Percentiles rank a stretch among this genome's conserved stretches.
phyloP scores from a whole-genome alignment of 2,888 invertebrate species.

The Onchidella celtica region DNA sequence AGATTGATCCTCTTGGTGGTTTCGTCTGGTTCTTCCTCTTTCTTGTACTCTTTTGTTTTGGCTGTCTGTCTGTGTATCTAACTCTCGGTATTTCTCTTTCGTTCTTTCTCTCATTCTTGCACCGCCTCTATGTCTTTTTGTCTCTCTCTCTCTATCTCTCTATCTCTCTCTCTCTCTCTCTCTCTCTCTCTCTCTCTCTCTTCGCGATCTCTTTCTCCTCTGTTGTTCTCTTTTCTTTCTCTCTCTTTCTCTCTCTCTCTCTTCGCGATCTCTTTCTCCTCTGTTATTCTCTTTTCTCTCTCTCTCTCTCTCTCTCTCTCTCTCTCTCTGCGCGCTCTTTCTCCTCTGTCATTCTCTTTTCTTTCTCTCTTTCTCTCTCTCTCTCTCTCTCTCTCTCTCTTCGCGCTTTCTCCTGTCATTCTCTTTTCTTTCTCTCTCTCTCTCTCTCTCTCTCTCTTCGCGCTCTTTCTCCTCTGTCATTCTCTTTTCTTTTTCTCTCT shows the following conservation, averaged over 20 bases:
- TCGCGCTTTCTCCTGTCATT: no score
- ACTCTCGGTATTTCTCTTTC: background rate
- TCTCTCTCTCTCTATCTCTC: no score
- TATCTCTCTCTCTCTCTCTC: no score
- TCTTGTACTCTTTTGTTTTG: background rate
- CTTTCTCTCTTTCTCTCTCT: background rate
- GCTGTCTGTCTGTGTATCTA: slow-evolving; percentile 1
- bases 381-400: background rate
- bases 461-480: no score
- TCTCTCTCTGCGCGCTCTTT: background rate
- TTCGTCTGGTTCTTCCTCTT: background rate
- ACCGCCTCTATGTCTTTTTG: background rate
- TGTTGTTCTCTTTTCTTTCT: background rate
- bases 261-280: background rate
- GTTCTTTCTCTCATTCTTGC: background rate
- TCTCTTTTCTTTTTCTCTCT: no score
- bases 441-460: no score
- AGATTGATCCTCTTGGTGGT: no score
- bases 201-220: background rate
- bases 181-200: background rate
- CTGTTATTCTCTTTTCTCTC: no score
- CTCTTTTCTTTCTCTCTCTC: no score
- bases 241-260: background rate
- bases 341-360: background rate
- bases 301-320: slow-evolving; percentile 1